These are phyloP conservation scores for Adelosebastes latens DNA, from an alignment of 2,797 vertebrate species.

Conservation along the genomic window DNA sequence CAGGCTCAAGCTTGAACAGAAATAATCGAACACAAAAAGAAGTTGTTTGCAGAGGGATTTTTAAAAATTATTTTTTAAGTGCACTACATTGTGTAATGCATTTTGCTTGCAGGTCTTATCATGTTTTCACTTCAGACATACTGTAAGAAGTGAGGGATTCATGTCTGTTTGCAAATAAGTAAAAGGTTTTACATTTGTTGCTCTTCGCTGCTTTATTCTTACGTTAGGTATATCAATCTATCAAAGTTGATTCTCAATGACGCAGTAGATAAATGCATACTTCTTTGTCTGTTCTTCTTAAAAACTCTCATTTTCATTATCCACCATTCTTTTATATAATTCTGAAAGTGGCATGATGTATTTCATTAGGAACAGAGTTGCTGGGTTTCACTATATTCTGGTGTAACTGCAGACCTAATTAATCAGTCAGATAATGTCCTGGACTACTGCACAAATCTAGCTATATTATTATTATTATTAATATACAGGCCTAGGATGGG, in stretches of 20 bases:
- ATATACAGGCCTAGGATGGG: no score
- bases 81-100: no score
- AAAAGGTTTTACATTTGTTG: neutral
- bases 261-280: rapidly evolving
- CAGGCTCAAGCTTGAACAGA: neutral
- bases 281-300: neutral
- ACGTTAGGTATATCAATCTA: neutral
- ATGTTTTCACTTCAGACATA: neutral
- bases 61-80: neutral
- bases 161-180: neutral
- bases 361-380: neutral
- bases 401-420: neutral
- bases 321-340: neutral
- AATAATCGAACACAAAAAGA: neutral
- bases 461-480: no score
- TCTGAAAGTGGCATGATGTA: neutral
- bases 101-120: neutral
- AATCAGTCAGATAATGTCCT: neutral
- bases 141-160: neutral
- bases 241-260: neutral
- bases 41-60: neutral
- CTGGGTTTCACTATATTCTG: neutral
- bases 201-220: neutral
- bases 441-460: neutral
- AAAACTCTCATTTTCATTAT: neutral